Conservation (phyloP, 2,888 invertebrate species). For the Hirtodrosophila histrioides region DNA sequence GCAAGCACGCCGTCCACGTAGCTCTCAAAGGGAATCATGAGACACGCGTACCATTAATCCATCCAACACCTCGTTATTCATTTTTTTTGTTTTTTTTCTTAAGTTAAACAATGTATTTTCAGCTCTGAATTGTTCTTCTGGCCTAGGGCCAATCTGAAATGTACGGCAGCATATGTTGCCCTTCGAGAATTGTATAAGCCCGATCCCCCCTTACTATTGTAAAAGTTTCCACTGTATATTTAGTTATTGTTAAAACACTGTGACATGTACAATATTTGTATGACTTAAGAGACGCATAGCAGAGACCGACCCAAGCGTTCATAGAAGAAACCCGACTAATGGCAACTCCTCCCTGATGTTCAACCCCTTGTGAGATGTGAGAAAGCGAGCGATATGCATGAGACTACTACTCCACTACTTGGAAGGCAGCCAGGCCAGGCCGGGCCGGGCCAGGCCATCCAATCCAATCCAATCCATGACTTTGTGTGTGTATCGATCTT, state of each 20-base stretch:
- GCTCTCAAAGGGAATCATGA: conserved; percentile 83
- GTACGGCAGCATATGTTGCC: conserved; percentile 6
- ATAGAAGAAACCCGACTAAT: conserved; percentile 11
- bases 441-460: conserved; percentile 22
- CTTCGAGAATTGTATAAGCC: conserved; percentile 21
- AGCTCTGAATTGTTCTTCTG: conserved; percentile 10
- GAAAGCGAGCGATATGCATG: conserved; percentile 28
- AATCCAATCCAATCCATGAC: conserved; percentile 4
- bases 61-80: conserved; percentile 8
- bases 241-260: conserved; percentile 45
- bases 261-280: conserved; percentile 56
- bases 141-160: conserved; percentile 1
- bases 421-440: conserved; percentile 18
- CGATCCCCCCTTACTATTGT: conserved; percentile 30
- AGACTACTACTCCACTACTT: conserved; percentile 27
- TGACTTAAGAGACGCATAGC: conserved; percentile 20
- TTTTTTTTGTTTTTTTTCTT: conserved; percentile 22
- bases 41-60: conserved; percentile 74
- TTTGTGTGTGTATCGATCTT: conserved; percentile 18
- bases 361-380: conserved; percentile 13
- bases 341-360: conserved; percentile 32
- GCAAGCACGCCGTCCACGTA: conserved; percentile 51
- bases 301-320: conserved; percentile 8
- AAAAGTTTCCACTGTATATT: conserved; percentile 48
- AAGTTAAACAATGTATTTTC: conserved; percentile 11